Percentiles rank a stretch among this genome's conserved stretches.
These are phyloP conservation scores for Hexactinellida sp. DNA, from an alignment of 37 sponge, comb jelly and placozoan species.

Conservation along the genomic window DNA sequence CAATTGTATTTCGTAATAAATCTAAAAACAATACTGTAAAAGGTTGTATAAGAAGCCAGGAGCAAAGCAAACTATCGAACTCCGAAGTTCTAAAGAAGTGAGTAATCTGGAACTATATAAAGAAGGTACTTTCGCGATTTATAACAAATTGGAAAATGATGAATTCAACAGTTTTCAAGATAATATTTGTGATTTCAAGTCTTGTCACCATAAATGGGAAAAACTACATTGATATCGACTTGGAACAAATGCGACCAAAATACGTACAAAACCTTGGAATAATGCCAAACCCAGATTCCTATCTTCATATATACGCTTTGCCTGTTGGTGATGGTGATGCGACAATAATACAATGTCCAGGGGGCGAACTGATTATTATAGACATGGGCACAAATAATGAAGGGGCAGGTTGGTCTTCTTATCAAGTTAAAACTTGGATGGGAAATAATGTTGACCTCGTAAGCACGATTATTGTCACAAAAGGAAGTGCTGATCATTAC, in stretches of 20 bases:
- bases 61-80: not conserved
- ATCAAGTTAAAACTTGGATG: slow-evolving; percentile 9
- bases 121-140: not conserved
- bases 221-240: not conserved
- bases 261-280: not conserved
- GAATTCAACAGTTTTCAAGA: not conserved
- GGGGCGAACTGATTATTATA: not conserved
- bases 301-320: slow-evolving; percentile 25
- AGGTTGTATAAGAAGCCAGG: not conserved
- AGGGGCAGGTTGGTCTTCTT: not conserved
- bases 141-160: not conserved
- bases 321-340: slow-evolving; percentile 38
- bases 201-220: too few relatives aligned
- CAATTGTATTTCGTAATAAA: too few relatives aligned
- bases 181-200: not conserved
- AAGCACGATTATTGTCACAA: not conserved
- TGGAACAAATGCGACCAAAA: not conserved
- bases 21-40: not conserved
- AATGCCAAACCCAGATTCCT: slow-evolving; percentile 2
- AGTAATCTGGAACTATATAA: not conserved
- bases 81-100: not conserved
- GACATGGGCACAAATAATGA: not conserved
- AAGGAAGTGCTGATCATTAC: not conserved
- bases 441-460: not conserved
- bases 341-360: slow-evolving; percentile 29